Evolutionary conservation across 1,140 invertebrate species (phyloP), one percentile per base, ranked within the genome.

Genomic region (Trichogramma pretiosum): DNA sequence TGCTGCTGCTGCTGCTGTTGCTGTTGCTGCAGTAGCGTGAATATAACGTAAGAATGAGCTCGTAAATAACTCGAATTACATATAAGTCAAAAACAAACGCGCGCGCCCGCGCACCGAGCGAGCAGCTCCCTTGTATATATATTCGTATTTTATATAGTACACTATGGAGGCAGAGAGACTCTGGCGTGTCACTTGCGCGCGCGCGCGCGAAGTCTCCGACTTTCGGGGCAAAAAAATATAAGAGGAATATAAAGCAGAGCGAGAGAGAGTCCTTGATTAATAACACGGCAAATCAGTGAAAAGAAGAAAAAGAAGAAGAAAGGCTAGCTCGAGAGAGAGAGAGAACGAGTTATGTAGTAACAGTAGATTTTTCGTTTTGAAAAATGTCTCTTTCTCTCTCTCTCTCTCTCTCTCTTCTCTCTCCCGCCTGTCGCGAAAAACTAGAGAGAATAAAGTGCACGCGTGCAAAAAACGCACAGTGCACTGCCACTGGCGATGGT

Each of bases 221-320:
- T n/a, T n/a, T n/a, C n/a, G 18, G 24, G 21, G 42, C 13, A 14
- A 14, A 47, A 11, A 28, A 9, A 23, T 26, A 53, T 13, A 24
- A 17, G 30, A 21, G 14, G 13, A 42, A 11, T 10, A 17, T 18
- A 1, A 10, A 24, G 35, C 16, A 22, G 18, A 39, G 18, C 21
- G 24, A 48, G 33, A 46, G 34, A 44, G 28, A 21, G 23, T 37
- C 43, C 49, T 51, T 51, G 49, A 51, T 46, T 51, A 51, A 46
- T 46, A 46, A 51, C 44, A 26, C 35, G 43, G 49, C 43, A 26
- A 51, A 46, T 51, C 43, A 41, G 37, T 44, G 41, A 14, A 41
- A 23, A 11, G n/a, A 11, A 17, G 19, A 37, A 9, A 35, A 23
- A 45, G 43, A 38, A 10, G 44, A 48, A 49, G 37, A 24, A 28